These are phyloP conservation scores for Chromoteleia sp. DNA, from an alignment of 2,888 invertebrate species.

Conservation along the genomic window DNA sequence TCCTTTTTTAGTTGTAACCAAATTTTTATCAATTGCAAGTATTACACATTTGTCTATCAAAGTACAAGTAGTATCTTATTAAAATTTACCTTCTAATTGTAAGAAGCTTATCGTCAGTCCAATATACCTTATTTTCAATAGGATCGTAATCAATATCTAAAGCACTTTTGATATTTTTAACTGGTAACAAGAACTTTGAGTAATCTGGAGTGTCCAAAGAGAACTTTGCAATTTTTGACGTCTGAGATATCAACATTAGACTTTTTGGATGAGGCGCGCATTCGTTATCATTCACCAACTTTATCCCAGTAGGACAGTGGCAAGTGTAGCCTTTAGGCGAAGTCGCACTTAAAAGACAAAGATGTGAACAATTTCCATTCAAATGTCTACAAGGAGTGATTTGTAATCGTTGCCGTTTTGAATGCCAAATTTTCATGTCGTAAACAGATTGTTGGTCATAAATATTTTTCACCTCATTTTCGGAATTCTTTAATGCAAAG, in stretches of 20 bases:
- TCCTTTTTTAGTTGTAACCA: too few species aligned
- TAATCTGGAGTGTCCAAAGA: constrained; percentile 95
- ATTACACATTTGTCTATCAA: too few species aligned
- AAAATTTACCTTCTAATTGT: constrained; percentile 89
- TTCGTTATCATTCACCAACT: constrained; percentile 86
- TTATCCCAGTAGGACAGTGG: constrained; percentile 93
- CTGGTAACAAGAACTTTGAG: constrained; percentile 89
- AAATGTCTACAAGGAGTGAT: constrained; percentile 90
- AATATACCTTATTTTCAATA: constrained; percentile 92
- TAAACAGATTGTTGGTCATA: constrained; percentile 90
- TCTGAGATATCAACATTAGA: constrained; percentile 92
- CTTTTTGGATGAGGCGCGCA: constrained; percentile 93
- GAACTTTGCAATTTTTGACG: constrained; percentile 92
- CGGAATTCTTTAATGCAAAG: constrained; percentile 86
- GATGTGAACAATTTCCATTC: constrained; percentile 94
- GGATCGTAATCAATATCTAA: constrained; percentile 96
- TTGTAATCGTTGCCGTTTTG: constrained; percentile 87
- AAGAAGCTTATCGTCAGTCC: constrained; percentile 94
- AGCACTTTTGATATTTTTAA: constrained; percentile 92
- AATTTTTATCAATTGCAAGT: too few species aligned
- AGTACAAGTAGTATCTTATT: background rate
- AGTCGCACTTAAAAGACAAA: constrained; percentile 91
- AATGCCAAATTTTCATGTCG: constrained; percentile 93
- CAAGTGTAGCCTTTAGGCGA: constrained; percentile 90
- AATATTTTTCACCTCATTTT: constrained; percentile 86